Percentiles rank a stretch among this genome's conserved stretches.
Evolutionary conservation across 1,140 invertebrate genomes (phyloP).

Genomic region (Drosophila parabipectinata): DNA sequence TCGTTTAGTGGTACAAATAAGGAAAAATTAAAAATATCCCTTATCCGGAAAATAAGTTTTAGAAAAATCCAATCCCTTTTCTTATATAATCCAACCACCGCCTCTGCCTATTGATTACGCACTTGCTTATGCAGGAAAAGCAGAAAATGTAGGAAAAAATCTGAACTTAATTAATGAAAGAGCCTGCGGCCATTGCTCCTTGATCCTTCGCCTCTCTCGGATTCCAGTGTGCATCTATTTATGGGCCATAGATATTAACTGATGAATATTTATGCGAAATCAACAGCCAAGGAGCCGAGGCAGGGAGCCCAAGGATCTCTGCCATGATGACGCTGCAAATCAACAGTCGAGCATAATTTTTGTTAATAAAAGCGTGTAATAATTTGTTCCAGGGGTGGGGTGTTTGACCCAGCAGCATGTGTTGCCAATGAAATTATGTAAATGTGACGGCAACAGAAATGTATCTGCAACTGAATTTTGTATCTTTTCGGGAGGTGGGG

Average conservation of each 20-base stretch:
- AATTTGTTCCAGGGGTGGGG: slow-evolving; percentile 38
- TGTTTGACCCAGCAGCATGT: slow-evolving; percentile 31
- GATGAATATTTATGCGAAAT: slow-evolving; percentile 68
- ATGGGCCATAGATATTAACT: slow-evolving; percentile 56
- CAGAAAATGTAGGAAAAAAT: slow-evolving; percentile 22
- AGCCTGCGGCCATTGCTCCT: slow-evolving; percentile 34
- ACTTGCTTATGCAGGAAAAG: slow-evolving; percentile 10
- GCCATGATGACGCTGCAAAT: slow-evolving; percentile 66
- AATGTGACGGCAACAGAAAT: slow-evolving; percentile 64
- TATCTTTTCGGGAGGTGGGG: slow-evolving; percentile 26
- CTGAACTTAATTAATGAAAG: slow-evolving; percentile 73
- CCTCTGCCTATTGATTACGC: slow-evolving; percentile 14
- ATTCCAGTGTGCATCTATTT: slow-evolving; percentile 50
- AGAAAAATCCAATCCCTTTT: background rate
- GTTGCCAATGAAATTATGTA: slow-evolving; percentile 81
- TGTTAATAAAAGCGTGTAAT: slow-evolving; percentile 73
- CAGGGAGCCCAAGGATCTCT: background rate
- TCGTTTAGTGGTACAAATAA: background rate
- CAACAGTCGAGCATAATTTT: slow-evolving; percentile 70
- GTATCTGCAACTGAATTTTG: slow-evolving; percentile 47
- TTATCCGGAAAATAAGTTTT: background rate
- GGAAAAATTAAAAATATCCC: no score
- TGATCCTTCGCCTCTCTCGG: slow-evolving; percentile 1
- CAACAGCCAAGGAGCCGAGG: background rate
- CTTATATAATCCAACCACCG: background rate